Conservation (phyloP, 2,888 invertebrate species). For the Leptopilina drosophilae region DNA sequence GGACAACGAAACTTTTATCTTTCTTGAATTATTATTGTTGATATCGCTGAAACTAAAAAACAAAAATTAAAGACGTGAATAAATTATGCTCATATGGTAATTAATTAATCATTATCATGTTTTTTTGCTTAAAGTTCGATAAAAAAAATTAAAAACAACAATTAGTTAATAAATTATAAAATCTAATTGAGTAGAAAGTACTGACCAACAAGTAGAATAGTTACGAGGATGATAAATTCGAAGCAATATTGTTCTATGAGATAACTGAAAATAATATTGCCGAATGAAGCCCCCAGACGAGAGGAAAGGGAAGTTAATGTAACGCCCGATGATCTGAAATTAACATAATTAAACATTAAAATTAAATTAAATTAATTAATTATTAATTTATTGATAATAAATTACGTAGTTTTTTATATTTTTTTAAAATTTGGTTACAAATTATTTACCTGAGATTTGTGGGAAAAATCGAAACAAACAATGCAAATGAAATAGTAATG, state of each 20-base stretch:
- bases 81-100: too few species aligned
- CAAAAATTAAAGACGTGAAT: neutral
- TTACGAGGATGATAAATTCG: constrained; percentile 81
- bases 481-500: constrained; percentile 87
- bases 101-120: neutral
- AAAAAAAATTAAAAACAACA: neutral
- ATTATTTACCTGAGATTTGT: constrained; percentile 84
- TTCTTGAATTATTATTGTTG: constrained; percentile 4
- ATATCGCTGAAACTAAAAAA: neutral
- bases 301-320: constrained; percentile 81
- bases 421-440: neutral
- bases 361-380: too few species aligned
- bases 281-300: constrained; percentile 85
- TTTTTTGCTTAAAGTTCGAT: too few species aligned
- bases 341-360: too few species aligned
- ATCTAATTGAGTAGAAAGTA: constrained; percentile 60
- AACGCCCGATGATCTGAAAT: constrained; percentile 41
- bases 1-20: neutral
- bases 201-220: constrained; percentile 85
- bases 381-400: neutral
- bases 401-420: neutral
- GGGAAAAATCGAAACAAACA: constrained; percentile 88
- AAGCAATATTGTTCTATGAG: constrained; percentile 88
- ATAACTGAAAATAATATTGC: constrained; percentile 87
- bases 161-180: too few species aligned